Conservation (phyloP, 2,113 vertebrate species). For the Hassar affinis region DNA sequence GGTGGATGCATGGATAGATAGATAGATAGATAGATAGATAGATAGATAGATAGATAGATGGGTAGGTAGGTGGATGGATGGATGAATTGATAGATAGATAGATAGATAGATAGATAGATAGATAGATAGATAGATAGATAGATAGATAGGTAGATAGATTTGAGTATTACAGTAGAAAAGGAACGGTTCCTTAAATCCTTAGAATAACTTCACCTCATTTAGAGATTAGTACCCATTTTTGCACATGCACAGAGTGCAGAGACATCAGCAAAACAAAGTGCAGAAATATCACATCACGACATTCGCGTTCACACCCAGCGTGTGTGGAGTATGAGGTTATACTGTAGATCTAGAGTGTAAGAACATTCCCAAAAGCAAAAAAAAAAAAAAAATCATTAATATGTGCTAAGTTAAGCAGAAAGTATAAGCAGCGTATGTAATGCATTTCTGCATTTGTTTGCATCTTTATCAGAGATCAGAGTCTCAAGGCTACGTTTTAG, state of each 20-base stretch:
- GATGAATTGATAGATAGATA: not conserved
- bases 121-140: slow-evolving; percentile 6
- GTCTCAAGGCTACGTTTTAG: not conserved
- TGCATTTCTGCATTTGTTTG: slow-evolving; percentile 4
- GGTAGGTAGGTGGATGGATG: not conserved
- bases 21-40: not conserved
- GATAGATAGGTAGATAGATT: not conserved
- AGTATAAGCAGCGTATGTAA: not conserved
- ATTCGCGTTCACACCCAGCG: not conserved
- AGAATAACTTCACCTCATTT: not conserved
- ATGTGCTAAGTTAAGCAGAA: slow-evolving; percentile 3
- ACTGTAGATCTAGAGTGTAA: not conserved
- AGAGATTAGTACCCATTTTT: not conserved
- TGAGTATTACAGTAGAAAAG: not conserved
- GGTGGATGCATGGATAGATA: no score
- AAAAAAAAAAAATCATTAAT: not conserved
- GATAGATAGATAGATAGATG: slow-evolving; percentile 8
- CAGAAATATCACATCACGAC: not conserved
- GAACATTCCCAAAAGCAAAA: not conserved
- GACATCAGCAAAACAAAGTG: not conserved
- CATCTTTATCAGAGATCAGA: not conserved
- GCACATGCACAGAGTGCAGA: not conserved
- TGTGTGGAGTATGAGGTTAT: not conserved
- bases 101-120: slow-evolving; percentile 10
- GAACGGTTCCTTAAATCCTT: not conserved